Percentiles rank a stretch among this genome's conserved stretches.
Evolutionary conservation across 2,113 vertebrate genomes (phyloP).

Genomic region (Campylomormyrus tamandua): DNA sequence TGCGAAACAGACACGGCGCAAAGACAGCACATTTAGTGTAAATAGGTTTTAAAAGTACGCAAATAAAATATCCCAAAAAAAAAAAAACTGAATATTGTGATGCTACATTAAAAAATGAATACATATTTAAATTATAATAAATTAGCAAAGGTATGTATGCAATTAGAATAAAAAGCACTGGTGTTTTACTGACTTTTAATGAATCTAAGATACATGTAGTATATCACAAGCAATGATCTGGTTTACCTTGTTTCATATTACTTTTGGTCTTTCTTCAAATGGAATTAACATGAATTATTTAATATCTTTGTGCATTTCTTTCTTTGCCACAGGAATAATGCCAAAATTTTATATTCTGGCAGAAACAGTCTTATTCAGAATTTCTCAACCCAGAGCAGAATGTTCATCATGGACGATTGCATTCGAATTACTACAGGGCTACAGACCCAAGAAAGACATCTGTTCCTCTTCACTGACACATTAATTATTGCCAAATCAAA

Average conservation of each 20-base stretch:
- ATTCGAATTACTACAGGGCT: conserved; percentile 57
- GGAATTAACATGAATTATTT: not conserved
- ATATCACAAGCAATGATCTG: not conserved
- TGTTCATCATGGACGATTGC: conserved; percentile 58
- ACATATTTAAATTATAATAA: not conserved
- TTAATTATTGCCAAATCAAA: conserved; percentile 67
- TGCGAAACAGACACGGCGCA: not conserved
- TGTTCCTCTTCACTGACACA: conserved; percentile 62
- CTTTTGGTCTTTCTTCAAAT: not conserved
- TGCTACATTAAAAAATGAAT: not conserved
- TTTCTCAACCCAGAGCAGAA: conserved; percentile 51
- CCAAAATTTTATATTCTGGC: conserved; percentile 24
- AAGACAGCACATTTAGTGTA: not conserved
- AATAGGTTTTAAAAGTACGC: not conserved
- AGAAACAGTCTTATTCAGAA: conserved; percentile 47
- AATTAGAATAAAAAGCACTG: not conserved
- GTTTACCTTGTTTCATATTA: not conserved
- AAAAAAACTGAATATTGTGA: not conserved
- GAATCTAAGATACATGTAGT: not conserved
- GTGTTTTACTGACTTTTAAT: not conserved
- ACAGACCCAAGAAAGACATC: conserved; percentile 62
- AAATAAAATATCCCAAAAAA: not conserved
- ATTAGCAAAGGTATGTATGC: not conserved
- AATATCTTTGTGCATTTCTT: not conserved
- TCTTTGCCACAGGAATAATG: conserved; percentile 24